phyloP scores from a whole-genome alignment of 2,797 vertebrate genomes.

The Urophycis tenuis region DNA sequence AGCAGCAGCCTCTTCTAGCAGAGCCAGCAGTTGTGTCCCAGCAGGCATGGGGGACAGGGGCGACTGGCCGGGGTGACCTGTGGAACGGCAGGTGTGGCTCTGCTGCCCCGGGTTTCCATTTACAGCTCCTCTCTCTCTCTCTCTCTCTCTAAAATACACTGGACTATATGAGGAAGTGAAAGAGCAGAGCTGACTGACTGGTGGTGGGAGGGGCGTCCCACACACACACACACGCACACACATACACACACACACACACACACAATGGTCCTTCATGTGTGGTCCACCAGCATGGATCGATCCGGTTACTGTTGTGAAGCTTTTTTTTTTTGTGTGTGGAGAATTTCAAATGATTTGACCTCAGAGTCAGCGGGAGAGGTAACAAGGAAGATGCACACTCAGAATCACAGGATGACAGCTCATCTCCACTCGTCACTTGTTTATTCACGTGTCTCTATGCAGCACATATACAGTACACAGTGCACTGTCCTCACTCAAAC shows the following conservation, averaged over 20 bases:
- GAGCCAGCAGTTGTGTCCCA: constrained; percentile 32
- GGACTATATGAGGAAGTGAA: constrained; percentile 54
- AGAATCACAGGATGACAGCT: background rate
- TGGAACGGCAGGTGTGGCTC: constrained; percentile 30
- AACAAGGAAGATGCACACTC: background rate
- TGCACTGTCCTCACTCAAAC: background rate
- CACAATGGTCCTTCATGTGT: background rate
- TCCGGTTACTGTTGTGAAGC: background rate
- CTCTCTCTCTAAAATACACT: constrained; percentile 14
- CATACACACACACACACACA: background rate
- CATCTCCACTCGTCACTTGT: background rate
- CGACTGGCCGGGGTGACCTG: constrained; percentile 4
- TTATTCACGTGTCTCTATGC: background rate
- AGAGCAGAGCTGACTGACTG: constrained; percentile 21
- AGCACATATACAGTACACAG: background rate
- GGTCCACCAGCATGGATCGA: background rate
- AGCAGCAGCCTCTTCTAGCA: constrained; percentile 5
- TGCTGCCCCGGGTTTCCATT: constrained; percentile 37
- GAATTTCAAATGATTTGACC: background rate
- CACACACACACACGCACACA: constrained; percentile 10
- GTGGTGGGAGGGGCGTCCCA: constrained; percentile 18
- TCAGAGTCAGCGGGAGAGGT: background rate
- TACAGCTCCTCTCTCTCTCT: constrained; percentile 41
- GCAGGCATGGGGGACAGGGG: background rate
- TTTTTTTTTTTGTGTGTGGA: background rate